Percentiles rank a stretch among this genome's conserved stretches.
These are phyloP conservation scores for Branchipolynoe longqiensis DNA, from an alignment of 2,888 invertebrate genomes.

Conservation along the genomic window DNA sequence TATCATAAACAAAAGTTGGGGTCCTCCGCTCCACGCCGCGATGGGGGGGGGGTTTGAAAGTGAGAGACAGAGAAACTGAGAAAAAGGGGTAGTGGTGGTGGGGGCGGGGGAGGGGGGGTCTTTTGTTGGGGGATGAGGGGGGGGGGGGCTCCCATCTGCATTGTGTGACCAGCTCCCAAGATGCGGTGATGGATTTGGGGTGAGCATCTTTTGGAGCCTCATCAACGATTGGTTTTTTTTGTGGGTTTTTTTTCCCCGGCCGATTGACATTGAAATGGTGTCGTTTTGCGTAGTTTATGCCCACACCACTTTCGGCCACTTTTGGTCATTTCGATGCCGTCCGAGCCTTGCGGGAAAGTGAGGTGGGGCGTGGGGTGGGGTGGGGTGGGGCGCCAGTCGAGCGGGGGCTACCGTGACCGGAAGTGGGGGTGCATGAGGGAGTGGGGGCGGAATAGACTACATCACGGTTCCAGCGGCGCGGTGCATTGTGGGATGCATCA, in stretches of 20 bases:
- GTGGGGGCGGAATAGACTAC: not conserved
- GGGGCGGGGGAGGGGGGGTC: constrained; percentile 21
- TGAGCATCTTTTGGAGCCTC: not conserved
- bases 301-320: not conserved
- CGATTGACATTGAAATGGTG: not conserved
- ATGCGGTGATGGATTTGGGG: constrained; percentile 30
- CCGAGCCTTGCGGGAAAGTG: not conserved
- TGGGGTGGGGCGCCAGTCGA: not conserved
- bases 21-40: no score
- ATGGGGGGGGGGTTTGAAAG: no score
- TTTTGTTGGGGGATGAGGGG: no score
- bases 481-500: no score
- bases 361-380: not conserved
- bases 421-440: not conserved
- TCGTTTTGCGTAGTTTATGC: not conserved
- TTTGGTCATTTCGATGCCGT: not conserved
- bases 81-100: no score
- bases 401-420: not conserved
- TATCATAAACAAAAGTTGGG: constrained; percentile 53
- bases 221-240: constrained; percentile 4
- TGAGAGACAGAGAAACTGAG: no score
- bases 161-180: constrained; percentile 42
- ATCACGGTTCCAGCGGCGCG: no score
- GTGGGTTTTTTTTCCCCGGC: not conserved
- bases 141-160: constrained; percentile 31